Evolutionary conservation across 2,113 vertebrate genomes (phyloP), one percentile per base, ranked within the genome.

Genomic region (Tautogolabrus adspersus): DNA sequence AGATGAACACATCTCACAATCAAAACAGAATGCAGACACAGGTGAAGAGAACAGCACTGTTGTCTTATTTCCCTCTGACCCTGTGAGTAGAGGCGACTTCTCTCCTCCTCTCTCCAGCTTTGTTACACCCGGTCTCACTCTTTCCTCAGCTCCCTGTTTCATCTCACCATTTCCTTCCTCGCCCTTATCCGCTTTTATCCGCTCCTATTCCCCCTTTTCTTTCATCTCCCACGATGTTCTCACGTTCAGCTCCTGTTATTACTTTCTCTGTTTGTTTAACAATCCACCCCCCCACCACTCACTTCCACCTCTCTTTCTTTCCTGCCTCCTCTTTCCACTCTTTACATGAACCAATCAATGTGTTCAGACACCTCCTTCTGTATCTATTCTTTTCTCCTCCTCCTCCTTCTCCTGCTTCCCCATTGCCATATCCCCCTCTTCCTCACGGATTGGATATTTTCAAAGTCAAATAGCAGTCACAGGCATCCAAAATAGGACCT

Each of bases 221-320:
- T 85, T 87, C 81, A 81, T 83, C 75, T 60, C 19, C 61, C 70
- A 62, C 74, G 16, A 55, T 51, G 40, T 52, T 87, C 51, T 62
- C 49, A 78, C 66, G 15, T 75, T 86, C 87, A 52, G 37, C 75
- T 77, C 66, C 84, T 76, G 73, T 86, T 90, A 89, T 90, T 88
- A 81, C 83, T 85, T 85, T 75, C 55, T 77, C 62, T 90, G 81
- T 91, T 93, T 92, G 79, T 88, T 86, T 75, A 80, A 79, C 82
- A 71, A 49, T 73, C 72, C 67, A 72, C 67, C 16, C 59, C 51
- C 59, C 30, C 30, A 5, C 30, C 21, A 5, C 59, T 82, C 73
- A 78, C 78, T 70, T 62, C 68, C 65, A 68, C 42, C 72, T 56
- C 75, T 22, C 46, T 59, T 59, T 49, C 46, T 56, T 60, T 22